Conservation (phyloP, 1,140 invertebrate genomes). For the Heterodera carotae region DNA sequence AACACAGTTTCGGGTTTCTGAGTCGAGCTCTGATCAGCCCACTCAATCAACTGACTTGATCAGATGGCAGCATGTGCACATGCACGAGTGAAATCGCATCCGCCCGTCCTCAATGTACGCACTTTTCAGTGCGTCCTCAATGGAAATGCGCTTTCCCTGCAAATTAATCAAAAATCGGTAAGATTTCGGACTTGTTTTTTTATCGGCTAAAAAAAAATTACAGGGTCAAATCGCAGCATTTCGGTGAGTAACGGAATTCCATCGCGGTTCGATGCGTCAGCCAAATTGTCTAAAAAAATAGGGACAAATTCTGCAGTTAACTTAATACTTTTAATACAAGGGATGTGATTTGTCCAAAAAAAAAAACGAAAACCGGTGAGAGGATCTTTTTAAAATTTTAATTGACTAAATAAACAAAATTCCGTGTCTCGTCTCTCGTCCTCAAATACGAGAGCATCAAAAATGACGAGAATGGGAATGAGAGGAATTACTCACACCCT, state of each 20-base stretch:
- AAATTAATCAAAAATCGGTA: too few relatives aligned
- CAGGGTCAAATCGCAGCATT: slow-evolving; percentile 96
- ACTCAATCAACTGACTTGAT: slow-evolving; percentile 18
- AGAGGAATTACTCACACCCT: too few relatives aligned
- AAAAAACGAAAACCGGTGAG: too few relatives aligned
- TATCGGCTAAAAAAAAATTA: slow-evolving; percentile 69
- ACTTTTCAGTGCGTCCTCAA: slow-evolving; percentile 88
- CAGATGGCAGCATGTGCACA: slow-evolving; percentile 92
- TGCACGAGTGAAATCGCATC: slow-evolving; percentile 96
- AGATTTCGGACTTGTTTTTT: background rate
- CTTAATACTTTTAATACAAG: too few relatives aligned
- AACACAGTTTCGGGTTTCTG: too few relatives aligned
- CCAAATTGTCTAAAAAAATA: slow-evolving; percentile 17
- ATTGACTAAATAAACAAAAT: too few relatives aligned
- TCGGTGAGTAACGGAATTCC: slow-evolving; percentile 94
- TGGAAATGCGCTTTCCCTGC: slow-evolving; percentile 89
- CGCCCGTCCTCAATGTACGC: slow-evolving; percentile 95
- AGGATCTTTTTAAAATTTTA: too few relatives aligned
- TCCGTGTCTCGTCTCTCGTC: too few relatives aligned
- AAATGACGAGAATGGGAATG: too few relatives aligned
- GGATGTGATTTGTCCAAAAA: too few relatives aligned
- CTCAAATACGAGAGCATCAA: too few relatives aligned
- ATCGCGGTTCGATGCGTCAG: slow-evolving; percentile 76
- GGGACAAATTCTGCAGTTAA: background rate
- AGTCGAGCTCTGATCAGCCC: too few relatives aligned